These are phyloP conservation scores for Clamator glandarius DNA, from an alignment of 2,797 vertebrate species.

Conservation along the genomic window DNA sequence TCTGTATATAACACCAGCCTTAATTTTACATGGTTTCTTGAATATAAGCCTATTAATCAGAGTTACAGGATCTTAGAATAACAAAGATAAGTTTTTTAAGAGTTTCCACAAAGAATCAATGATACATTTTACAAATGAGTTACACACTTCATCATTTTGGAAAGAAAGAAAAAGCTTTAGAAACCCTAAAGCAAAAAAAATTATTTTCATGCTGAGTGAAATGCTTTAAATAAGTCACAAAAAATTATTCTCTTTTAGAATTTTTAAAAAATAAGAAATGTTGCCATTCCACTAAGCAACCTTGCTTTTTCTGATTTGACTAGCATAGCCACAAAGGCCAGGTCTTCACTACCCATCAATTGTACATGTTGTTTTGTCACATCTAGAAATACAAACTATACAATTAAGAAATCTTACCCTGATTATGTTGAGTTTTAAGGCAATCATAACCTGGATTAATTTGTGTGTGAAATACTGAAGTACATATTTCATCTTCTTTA, in stretches of 20 bases:
- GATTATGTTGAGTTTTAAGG: neutral
- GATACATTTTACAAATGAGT: neutral
- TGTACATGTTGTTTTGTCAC: neutral
- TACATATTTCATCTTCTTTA: constrained; percentile 65
- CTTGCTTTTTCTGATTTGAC: neutral
- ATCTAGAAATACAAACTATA: neutral
- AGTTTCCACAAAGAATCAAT: neutral
- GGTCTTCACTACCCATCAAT: neutral
- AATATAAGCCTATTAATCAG: neutral
- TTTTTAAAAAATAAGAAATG: neutral
- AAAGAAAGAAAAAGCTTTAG: neutral
- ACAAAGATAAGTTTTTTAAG: neutral
- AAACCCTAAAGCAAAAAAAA: neutral
- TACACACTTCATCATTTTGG: neutral
- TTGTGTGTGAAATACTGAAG: constrained; percentile 83
- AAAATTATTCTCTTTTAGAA: neutral
- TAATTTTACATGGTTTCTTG: neutral
- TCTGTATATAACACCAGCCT: neutral
- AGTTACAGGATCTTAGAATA: neutral
- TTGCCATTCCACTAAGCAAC: neutral
- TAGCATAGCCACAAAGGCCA: neutral
- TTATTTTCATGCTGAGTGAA: neutral
- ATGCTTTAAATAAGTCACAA: neutral
- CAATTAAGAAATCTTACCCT: constrained; percentile 48
- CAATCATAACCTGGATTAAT: constrained; percentile 71